Base-by-base conservation (phyloP, 2,113 vertebrate genomes). In the Syrrhaptes paradoxus region DNA sequence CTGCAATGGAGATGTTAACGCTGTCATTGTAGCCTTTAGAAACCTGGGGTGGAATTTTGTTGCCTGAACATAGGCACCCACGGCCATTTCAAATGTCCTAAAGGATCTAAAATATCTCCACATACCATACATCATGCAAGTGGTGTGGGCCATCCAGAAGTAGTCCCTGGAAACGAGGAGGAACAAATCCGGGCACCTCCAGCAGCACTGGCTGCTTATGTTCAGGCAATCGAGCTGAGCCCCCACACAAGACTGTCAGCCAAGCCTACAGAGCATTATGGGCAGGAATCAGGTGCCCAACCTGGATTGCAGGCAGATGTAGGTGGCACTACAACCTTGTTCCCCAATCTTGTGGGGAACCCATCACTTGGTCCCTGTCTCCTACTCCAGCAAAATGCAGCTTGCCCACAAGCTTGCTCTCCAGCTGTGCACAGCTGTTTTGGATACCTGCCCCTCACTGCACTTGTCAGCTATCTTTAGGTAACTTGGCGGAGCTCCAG, bases 101-200 rank as follows among this genome's bases (percentile, higher is more conserved):
- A 71, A n/a, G 22, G 43, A 38, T 66, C n/a, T 51, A 80, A 73
- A 55, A 5, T 15, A 81, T 14, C 43, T 74, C 28, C 32, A 70
- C 0, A 0, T 32, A 46, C 54, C 38, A 51, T 9, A 16, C 12
- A 31, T 26, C 26, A 34, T 6, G 6, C 41, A 75, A 45, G 20
- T 41, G 21, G 21, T 5, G 1, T 16, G 13, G 17, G 29, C 11
- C 58, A 36, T 49, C 14, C 45, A 90, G 71, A 72, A 61, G 41
- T 55, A 67, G 32, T 6, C 48, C 26, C 51, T 84, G 28, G 17
- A 71, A 36, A 76, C 0, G 5, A 61, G n/a, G 17, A 9, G 34
- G 49, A 77, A 46, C 15, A 22, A 65, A 28, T 19, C 17, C 62
- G 32, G 46, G 76, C 22, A n/a, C 32, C 55, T 67, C 31, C 17